Evolutionary conservation across 2,888 invertebrate species (phyloP), one percentile per base, ranked within the genome.

Genomic region (Noctua janthina): DNA sequence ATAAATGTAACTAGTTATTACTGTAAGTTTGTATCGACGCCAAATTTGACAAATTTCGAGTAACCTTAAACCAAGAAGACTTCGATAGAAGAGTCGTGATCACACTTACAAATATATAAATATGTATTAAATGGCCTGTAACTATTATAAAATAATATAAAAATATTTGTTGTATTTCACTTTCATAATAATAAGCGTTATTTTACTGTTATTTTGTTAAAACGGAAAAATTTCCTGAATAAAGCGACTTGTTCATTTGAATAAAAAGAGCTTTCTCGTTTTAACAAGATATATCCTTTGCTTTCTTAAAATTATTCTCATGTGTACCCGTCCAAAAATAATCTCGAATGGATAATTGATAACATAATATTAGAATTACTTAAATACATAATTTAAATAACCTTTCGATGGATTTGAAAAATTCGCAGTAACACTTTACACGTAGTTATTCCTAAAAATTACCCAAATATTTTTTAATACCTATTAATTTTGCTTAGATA

Each of bases 311-410:
- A 78, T 68, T 78, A 77, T 75, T 82, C 77, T 79, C 78, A 77
- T 75, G 74, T 87, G 72, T 88, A 84, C 87, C 88, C 89, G 89
- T 89, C 89, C 89, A 88, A 82, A 86, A 81, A 46, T 79, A 84
- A 84, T 79, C 71, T 79, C 73, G 62, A 85, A 82, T 79, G 43
- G 67, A 78, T 84, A 77, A 79, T 67, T 75, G 83, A 69, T 79
- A 64, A 71, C n/a, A 68, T 66, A 43, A 72, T 39, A 73, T 68
- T 73, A 81, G 20, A 62, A 59, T 49, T 62, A 74, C 35, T 17
- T 76, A 81, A 80, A 51, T 56, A 54, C 76, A 54, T 77, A 69
- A 77, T 75, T 83, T 39, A 72, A 64, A 73, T 39, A 59, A 85
- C 15, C 64, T 73, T 78, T 84, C 17, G 39, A 75, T 66, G 85